Evolutionary conservation across 2,113 vertebrate genomes (phyloP).

Genomic region (Rostratula benghalensis): DNA sequence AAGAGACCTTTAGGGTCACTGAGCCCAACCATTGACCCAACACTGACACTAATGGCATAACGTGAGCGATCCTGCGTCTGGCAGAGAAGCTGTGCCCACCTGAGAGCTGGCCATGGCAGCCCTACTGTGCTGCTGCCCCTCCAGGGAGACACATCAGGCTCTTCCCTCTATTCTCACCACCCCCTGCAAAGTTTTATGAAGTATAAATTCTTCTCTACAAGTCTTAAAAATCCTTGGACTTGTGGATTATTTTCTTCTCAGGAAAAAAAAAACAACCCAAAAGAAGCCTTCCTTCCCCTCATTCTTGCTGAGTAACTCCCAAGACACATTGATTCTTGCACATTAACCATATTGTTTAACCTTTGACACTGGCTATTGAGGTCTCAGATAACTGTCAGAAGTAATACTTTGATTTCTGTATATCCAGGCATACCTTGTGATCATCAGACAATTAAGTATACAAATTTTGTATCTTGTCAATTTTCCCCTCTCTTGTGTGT

Average conservation of each 20-base stretch:
- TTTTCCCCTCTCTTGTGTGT: not conserved
- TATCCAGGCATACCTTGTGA: not conserved
- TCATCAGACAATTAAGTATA: not conserved
- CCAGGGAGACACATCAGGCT: not conserved
- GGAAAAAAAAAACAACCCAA: not conserved
- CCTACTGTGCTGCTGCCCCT: not conserved
- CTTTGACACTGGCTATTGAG: not conserved
- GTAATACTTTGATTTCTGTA: not conserved
- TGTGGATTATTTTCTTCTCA: not conserved
- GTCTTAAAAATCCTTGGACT: not conserved
- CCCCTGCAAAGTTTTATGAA: not conserved
- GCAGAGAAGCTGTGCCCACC: rapidly evolving
- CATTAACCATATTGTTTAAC: not conserved
- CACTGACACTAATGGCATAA: not conserved
- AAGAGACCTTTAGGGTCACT: not conserved
- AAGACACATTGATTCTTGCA: not conserved
- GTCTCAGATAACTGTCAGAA: not conserved
- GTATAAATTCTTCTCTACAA: not conserved
- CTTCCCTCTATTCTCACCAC: not conserved
- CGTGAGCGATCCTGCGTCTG: not conserved
- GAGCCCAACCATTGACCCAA: not conserved
- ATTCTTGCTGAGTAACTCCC: not conserved
- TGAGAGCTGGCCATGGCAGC: not conserved
- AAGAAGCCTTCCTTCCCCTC: not conserved
- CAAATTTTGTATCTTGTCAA: not conserved